These are phyloP conservation scores for Toxotes lorentzi DNA, from an alignment of 2,797 vertebrate genomes.

Conservation along the genomic window DNA sequence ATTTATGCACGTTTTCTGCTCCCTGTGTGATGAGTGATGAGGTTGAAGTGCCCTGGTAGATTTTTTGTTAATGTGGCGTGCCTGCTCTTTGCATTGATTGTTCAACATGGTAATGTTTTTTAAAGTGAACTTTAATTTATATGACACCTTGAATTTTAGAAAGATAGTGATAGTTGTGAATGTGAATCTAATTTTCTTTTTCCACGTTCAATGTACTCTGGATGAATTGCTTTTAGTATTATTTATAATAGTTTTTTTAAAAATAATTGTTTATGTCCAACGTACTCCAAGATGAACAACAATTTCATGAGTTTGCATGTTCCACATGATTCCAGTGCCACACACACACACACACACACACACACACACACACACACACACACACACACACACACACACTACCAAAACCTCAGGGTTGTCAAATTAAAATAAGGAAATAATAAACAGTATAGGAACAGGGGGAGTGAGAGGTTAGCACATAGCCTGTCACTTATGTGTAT, in stretches of 20 bases:
- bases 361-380: slow-evolving; percentile 4
- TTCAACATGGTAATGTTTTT: slow-evolving; percentile 28
- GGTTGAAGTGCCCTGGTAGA: slow-evolving; percentile 55
- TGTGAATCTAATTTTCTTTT: neutral
- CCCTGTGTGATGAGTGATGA: slow-evolving; percentile 72
- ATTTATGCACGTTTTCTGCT: slow-evolving; percentile 73
- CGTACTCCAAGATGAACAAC: slow-evolving; percentile 4
- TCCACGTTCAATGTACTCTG: neutral
- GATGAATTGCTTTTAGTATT: neutral
- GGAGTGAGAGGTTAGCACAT: slow-evolving; percentile 20
- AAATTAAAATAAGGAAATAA: slow-evolving; percentile 57
- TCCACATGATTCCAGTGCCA: neutral
- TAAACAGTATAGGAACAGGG: slow-evolving; percentile 29
- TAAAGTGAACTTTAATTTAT: slow-evolving; percentile 11
- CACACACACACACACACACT: slow-evolving; percentile 17
- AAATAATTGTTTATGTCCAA: neutral
- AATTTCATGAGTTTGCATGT: slow-evolving; percentile 9
- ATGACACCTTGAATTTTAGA: neutral
- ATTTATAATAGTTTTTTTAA: neutral
- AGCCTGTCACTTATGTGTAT: slow-evolving; percentile 43
- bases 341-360: slow-evolving; percentile 10
- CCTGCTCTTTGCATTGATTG: slow-evolving; percentile 25
- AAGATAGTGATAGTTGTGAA: neutral
- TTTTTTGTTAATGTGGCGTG: slow-evolving; percentile 48
- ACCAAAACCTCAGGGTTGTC: slow-evolving; percentile 42